Evolutionary conservation across 2,113 vertebrate species (phyloP), one percentile per base, ranked within the genome.

Genomic region (Procavia capensis): DNA sequence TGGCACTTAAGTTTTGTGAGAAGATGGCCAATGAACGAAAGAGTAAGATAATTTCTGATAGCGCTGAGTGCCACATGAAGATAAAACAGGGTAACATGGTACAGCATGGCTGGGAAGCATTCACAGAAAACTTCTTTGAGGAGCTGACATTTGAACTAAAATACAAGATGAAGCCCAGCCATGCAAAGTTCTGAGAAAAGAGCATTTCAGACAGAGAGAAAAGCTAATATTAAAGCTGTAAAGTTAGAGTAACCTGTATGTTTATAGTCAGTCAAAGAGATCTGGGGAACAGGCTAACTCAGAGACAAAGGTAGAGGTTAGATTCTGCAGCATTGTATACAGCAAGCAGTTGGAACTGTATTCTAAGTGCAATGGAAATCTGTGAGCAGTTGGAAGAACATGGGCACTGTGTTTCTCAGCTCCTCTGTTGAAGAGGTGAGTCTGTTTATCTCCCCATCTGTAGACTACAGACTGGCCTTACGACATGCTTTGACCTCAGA

Each of bases 291-390:
- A 50, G 47, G 27, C 88, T 70, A 74, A 82, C 88, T 54, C 50
- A 95, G 61, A 70, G 59, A 72, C 43, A 92, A 17, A 82, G n/a
- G 24, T 8, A 20, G 3, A n/a, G 22, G 20, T 39, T 94, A 76
- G 29, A 39, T 61, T 66, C 70, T 34, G 9, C 29, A 81, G 50
- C 10, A 9, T 59, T 31, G 54, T 36, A 59, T 57, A 85, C 25
- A 47, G 31, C 29, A 87, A 34, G n/a, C 61, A 81, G 90, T 81
- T 94, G 75, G 50, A 96, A 59, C 34, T 59, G 72, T 29, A 81
- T 76, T 63, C 11, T 72, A 87, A 90, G 59, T n/a, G 10, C 64
- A 87, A 64, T 64, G n/a, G 59, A n/a, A 95, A 90, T 31, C 20
- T 80, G 3, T 75, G n/a, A 61, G 34, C 91, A 88, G 64, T 6